Evolutionary conservation across 2,888 invertebrate genomes (phyloP).

Genomic region (Mythimna lalbum): DNA sequence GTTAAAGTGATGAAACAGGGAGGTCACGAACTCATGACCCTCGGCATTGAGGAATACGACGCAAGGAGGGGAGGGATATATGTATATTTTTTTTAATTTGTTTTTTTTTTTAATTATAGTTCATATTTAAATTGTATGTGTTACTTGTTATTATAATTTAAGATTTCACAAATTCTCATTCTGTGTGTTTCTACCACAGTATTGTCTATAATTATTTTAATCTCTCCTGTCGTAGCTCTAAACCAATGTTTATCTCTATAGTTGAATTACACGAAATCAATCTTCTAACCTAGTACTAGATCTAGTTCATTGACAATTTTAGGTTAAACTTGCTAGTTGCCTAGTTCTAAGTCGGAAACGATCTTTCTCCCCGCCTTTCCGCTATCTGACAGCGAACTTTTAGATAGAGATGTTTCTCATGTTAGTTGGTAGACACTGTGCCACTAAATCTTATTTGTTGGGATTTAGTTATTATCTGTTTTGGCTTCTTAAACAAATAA

Average conservation of each 20-base stretch:
- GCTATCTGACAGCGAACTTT: conserved; percentile 51
- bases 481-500: conserved; percentile 29
- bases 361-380: conserved; percentile 56
- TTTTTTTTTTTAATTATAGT: too few relatives aligned
- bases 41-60: too few relatives aligned
- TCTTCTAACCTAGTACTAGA: conserved; percentile 11
- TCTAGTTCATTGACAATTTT: conserved; percentile 29
- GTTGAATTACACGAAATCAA: conserved; percentile 1
- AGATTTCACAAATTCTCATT: too few relatives aligned
- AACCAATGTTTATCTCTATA: conserved; percentile 9
- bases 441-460: conserved; percentile 44
- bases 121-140: too few relatives aligned
- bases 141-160: too few relatives aligned
- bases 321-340: conserved; percentile 38
- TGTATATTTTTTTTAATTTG: too few relatives aligned
- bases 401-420: conserved; percentile 59
- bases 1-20: too few relatives aligned
- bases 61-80: too few relatives aligned
- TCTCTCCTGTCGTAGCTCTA: not conserved
- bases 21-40: too few relatives aligned
- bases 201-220: too few relatives aligned
- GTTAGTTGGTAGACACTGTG: conserved; percentile 32
- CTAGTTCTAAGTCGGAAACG: conserved; percentile 49
- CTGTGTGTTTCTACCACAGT: too few relatives aligned
- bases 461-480: conserved; percentile 33